phyloP scores from a whole-genome alignment of 1,140 invertebrate species.

The Hylaeus volcanicus region DNA sequence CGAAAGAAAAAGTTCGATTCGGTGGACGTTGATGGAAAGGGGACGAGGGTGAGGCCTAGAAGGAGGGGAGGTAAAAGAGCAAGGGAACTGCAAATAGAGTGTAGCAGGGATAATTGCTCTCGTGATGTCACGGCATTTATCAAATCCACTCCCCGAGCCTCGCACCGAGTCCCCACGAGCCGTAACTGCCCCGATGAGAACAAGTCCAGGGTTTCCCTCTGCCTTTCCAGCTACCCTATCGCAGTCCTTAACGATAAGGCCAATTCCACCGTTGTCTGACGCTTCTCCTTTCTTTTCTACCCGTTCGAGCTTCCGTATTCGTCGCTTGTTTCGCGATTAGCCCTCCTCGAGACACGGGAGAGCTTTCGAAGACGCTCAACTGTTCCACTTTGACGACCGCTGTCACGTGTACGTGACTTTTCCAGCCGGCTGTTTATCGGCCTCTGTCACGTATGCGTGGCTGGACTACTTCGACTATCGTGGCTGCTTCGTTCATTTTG shows the following conservation, averaged over 20 bases:
- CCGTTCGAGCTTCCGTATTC: not conserved
- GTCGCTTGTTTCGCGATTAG: conserved; percentile 19
- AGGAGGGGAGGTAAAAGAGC: conserved; percentile 44
- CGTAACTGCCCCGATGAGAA: conserved; percentile 26
- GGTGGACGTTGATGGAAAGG: conserved; percentile 27
- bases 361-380: not conserved
- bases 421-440: too few relatives aligned
- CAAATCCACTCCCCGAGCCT: conserved; percentile 53
- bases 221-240: conserved; percentile 40
- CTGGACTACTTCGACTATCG: too few relatives aligned
- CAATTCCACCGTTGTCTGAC: not conserved
- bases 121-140: conserved; percentile 67
- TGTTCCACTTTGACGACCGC: too few relatives aligned
- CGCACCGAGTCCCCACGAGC: not conserved
- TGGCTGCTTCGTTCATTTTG: too few relatives aligned
- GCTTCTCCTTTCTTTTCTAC: not conserved
- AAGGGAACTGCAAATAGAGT: conserved; percentile 60
- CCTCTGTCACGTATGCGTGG: too few relatives aligned
- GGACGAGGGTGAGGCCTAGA: not conserved
- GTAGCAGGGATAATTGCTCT: conserved; percentile 66
- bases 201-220: conserved; percentile 23
- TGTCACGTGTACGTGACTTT: too few relatives aligned
- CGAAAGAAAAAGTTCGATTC: conserved; percentile 32
- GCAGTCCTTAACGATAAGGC: conserved; percentile 38
- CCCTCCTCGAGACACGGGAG: not conserved